phyloP scores from a whole-genome alignment of 2,113 vertebrate species.

The Clupea harengus region DNA sequence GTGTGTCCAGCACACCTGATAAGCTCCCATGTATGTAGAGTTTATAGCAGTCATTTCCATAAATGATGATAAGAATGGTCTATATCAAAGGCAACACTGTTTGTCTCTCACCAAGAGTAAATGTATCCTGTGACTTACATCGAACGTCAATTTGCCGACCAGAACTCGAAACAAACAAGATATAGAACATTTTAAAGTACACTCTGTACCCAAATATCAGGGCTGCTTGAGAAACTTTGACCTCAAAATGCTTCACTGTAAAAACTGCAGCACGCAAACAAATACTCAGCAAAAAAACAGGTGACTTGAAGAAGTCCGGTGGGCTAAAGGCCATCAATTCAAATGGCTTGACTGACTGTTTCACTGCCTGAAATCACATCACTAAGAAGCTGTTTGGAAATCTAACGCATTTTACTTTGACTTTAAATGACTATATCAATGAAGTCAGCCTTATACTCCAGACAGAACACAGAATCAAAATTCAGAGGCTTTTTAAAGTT shows the following conservation, averaged over 20 bases:
- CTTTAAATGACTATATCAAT: background rate
- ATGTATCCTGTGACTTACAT: background rate
- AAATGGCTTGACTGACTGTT: background rate
- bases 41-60: slow-evolving; percentile 45
- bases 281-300: background rate
- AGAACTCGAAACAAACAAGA: no score
- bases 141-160: no score
- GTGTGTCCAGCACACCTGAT: slow-evolving; percentile 21
- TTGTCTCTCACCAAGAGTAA: slow-evolving; percentile 1
- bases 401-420: background rate
- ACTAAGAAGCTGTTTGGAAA: background rate
- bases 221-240: background rate
- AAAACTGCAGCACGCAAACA: background rate
- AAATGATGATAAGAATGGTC: slow-evolving; percentile 1
- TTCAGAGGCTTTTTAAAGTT: background rate
- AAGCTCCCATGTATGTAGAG: slow-evolving; percentile 16
- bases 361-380: background rate
- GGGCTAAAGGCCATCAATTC: background rate
- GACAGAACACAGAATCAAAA: background rate
- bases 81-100: background rate
- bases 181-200: no score
- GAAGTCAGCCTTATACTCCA: background rate
- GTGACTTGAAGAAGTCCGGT: background rate
- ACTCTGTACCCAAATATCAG: background rate
- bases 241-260: background rate